phyloP scores from a whole-genome alignment of 2,113 vertebrate genomes.

The Pseudopipra pipra region DNA sequence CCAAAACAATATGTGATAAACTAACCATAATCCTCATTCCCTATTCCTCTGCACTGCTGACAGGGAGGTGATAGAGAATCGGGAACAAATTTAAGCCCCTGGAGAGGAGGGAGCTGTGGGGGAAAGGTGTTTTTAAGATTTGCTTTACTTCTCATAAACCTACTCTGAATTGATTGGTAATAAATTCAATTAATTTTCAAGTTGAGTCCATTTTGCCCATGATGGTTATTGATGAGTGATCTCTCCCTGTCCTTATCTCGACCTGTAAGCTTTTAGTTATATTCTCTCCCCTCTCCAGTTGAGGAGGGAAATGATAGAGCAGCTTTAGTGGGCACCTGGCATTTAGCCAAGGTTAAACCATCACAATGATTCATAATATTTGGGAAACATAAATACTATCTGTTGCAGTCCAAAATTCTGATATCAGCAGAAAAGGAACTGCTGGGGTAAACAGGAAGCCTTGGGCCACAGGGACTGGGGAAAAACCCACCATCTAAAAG shows the following conservation, averaged over 20 bases:
- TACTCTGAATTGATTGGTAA: not conserved
- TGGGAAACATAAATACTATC: not conserved
- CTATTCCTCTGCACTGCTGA: fast-evolving
- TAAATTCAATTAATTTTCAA: not conserved
- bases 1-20: not conserved
- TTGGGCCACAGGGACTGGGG: no score
- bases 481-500: no score
- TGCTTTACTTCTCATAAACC: not conserved
- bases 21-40: not conserved
- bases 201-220: not conserved
- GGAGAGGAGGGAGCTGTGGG: not conserved
- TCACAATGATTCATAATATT: not conserved
- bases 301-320: not conserved
- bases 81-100: not conserved
- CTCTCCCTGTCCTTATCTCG: not conserved
- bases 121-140: not conserved
- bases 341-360: not conserved
- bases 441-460: no score
- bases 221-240: not conserved
- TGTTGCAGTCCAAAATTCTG: no score
- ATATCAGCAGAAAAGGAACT: no score
- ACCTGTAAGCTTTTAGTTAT: not conserved
- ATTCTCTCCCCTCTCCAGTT: not conserved
- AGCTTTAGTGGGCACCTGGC: not conserved
- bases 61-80: not conserved